Conservation (phyloP, 2,888 invertebrate genomes). For the Polyploca ridens region DNA sequence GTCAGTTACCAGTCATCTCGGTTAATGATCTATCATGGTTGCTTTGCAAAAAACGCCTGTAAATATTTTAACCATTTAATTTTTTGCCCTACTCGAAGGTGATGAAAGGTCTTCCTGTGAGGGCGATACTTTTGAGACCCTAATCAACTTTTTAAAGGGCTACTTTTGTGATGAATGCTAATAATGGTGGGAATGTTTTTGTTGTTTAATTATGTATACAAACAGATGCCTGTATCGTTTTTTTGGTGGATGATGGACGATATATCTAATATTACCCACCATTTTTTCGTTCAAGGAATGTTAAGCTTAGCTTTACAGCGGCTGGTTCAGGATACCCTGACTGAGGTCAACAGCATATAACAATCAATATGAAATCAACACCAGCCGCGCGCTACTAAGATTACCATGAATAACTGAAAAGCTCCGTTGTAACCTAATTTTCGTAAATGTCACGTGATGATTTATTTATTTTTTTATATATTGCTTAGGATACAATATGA, state of each 20-base stretch:
- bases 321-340: conserved; percentile 25
- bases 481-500: no score
- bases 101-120: conserved; percentile 59
- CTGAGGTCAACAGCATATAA: conserved; percentile 53
- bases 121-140: conserved; percentile 46
- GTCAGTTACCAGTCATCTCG: conserved; percentile 65
- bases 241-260: no score
- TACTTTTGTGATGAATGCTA: conserved; percentile 30
- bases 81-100: conserved; percentile 50
- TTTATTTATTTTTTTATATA: not conserved
- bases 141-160: conserved; percentile 57
- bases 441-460: not conserved
- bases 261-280: no score
- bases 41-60: conserved; percentile 60
- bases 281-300: not conserved
- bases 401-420: conserved; percentile 2
- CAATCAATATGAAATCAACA: conserved; percentile 41
- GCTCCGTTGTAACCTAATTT: not conserved
- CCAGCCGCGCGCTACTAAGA: conserved; percentile 16
- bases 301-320: not conserved
- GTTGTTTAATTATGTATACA: conserved; percentile 4
- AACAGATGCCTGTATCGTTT: not conserved
- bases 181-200: conserved; percentile 20
- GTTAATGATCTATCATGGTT: conserved; percentile 61
- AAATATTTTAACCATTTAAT: conserved; percentile 50